Evolutionary conservation across 2,797 vertebrate genomes (phyloP), one percentile per base, ranked within the genome.

Genomic region (Danio choprae): DNA sequence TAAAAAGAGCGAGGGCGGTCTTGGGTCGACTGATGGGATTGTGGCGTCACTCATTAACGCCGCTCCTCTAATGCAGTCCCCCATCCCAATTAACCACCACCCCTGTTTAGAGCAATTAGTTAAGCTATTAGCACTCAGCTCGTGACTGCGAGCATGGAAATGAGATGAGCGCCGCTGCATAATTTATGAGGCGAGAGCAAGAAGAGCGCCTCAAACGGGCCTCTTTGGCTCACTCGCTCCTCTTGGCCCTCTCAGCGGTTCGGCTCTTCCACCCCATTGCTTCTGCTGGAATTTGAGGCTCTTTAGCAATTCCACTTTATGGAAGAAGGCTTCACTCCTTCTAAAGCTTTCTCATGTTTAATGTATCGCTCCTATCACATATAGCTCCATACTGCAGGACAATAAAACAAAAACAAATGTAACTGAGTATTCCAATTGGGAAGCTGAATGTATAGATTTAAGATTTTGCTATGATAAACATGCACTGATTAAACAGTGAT

Each of bases 121-220:
- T 81, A 60, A 83, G 81, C 81, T 80, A 85, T 83, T 85, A 85
- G 73, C 84, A 85, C 78, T 38, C n/a, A 2, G 63, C 70, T 83
- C 55, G 22, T 74, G 76, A 79, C 76, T 83, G 69, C 44, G 29
- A 70, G 81, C 81, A 81, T 83, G 70, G 74, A 83, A 83, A 83
- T 83, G 70, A 83, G 71, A 69, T 70, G 81, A 78, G 74, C 58
- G 62, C 15, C 44, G 11, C 38, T 81, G 81, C 69, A 85, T 83
- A 83, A 85, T 83, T 80, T 69, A 85, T 83, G 69, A 83, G 74
- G 59, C 55, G 50, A 56, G 59, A 48, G 15, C 40, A 38, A 65
- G 50, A 65, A 65, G 74, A 65, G 68, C 38, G 71, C 71, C 70
- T 79, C 81, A 60, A 80, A 77, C 48, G 48, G 62, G 78, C 69